Evolutionary conservation across 1,140 invertebrate genomes (phyloP).

Genomic region (Octopus bimaculoides): DNA sequence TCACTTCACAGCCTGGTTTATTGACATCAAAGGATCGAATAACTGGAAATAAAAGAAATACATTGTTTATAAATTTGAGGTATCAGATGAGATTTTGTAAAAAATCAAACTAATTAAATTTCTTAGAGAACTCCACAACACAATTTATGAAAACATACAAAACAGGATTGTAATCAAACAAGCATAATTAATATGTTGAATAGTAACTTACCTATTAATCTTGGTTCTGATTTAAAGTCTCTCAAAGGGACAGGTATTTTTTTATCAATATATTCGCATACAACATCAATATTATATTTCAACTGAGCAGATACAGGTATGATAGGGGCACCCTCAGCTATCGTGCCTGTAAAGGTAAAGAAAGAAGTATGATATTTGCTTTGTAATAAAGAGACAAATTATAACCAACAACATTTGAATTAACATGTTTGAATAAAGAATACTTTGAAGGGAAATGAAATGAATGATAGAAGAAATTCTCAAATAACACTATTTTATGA

Average conservation of each 20-base stretch:
- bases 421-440: no score
- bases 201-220: slow-evolving; percentile 71
- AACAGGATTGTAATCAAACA: no score
- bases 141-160: no score
- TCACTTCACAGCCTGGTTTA: slow-evolving; percentile 98
- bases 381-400: no score
- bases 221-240: slow-evolving; percentile 93
- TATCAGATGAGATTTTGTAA: background rate
- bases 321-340: slow-evolving; percentile 96
- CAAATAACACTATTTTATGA: no score
- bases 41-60: slow-evolving; percentile 61
- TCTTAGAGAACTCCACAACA: background rate
- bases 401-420: no score
- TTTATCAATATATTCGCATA: slow-evolving; percentile 97
- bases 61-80: background rate
- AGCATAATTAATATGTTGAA: no score
- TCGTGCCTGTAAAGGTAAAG: slow-evolving; percentile 70
- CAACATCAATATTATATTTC: slow-evolving; percentile 95
- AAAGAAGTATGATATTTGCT: background rate
- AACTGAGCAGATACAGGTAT: slow-evolving; percentile 99
- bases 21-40: slow-evolving; percentile 99
- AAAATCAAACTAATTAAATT: background rate
- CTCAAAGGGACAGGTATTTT: slow-evolving; percentile 95
- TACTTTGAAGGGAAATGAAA: no score
- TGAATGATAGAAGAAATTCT: no score